These are phyloP conservation scores for Paedocypris sp. DNA, from an alignment of 2,113 vertebrate species.

Conservation along the genomic window DNA sequence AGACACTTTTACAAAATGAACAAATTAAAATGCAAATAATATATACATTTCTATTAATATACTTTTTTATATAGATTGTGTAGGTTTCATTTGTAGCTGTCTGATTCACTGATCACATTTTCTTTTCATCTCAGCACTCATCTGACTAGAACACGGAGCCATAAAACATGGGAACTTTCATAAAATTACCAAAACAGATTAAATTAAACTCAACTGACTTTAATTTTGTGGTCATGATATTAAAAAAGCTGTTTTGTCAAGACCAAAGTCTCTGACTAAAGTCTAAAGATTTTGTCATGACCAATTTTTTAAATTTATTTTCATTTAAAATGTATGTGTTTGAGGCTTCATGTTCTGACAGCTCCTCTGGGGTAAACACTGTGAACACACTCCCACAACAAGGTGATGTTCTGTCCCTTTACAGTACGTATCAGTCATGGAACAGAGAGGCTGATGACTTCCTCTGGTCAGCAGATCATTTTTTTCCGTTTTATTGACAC, in stretches of 20 bases:
- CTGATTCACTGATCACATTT: too few species aligned
- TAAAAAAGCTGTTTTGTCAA: background rate
- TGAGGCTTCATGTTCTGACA: background rate
- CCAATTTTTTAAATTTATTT: background rate
- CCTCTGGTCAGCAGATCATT: constrained; percentile 22
- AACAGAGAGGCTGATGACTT: background rate
- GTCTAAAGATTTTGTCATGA: background rate
- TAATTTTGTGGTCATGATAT: background rate
- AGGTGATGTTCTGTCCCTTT: background rate
- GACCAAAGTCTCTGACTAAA: background rate
- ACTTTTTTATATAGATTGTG: too few species aligned
- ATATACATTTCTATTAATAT: too few species aligned
- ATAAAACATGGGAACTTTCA: background rate
- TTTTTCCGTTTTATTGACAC: constrained; percentile 18
- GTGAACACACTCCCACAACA: background rate
- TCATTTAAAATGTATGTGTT: background rate
- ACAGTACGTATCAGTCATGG: background rate
- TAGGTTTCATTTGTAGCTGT: too few species aligned
- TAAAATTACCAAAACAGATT: background rate
- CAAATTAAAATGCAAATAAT: too few species aligned
- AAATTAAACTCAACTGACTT: background rate
- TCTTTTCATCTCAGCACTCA: too few species aligned
- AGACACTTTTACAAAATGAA: too few species aligned
- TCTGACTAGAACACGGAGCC: too few species aligned
- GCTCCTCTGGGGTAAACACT: background rate